These are phyloP conservation scores for Eumaeus atala DNA, from an alignment of 1,140 invertebrate genomes.

Conservation along the genomic window DNA sequence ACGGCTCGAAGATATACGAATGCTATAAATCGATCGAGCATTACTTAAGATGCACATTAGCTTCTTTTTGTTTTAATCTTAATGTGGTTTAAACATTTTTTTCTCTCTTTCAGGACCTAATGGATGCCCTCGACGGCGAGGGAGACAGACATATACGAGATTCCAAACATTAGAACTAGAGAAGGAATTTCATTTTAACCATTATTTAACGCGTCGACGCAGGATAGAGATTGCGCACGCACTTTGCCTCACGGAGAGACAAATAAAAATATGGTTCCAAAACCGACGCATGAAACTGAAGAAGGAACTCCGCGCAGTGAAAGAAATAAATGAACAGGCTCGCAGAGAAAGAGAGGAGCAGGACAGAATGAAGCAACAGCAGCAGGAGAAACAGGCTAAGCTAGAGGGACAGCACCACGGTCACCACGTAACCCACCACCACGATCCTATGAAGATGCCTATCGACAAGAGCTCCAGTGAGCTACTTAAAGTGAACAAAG, in stretches of 20 bases:
- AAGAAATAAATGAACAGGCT: constrained; percentile 96
- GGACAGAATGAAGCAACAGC: constrained; percentile 91
- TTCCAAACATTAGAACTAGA: constrained; percentile 96
- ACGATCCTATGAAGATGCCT: constrained; percentile 76
- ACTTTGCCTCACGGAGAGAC: constrained; percentile 94
- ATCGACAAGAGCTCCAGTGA: constrained; percentile 79
- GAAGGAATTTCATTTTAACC: constrained; percentile 99
- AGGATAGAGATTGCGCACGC: constrained; percentile 98
- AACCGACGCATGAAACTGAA: constrained; percentile 98
- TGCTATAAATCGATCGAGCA: constrained; percentile 48
- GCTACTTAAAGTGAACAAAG: constrained; percentile 80
- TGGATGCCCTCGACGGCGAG: constrained; percentile 93
- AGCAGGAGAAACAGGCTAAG: constrained; percentile 88
- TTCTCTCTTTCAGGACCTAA: constrained; percentile 88
- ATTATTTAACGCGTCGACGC: constrained; percentile 95
- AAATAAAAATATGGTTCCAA: constrained; percentile 99
- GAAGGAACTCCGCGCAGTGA: constrained; percentile 93
- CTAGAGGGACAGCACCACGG: constrained; percentile 77
- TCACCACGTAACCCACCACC: constrained; percentile 72
- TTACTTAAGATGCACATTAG: constrained; percentile 16
- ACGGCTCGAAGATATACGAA: constrained; percentile 44
- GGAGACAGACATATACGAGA: constrained; percentile 96
- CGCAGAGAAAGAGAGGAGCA: constrained; percentile 92
- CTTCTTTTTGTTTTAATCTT: constrained; percentile 2
- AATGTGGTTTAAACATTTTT: constrained; percentile 19